Evolutionary conservation across 30 jellyfish, hydroid and myxozoan species (phyloP), one percentile per base, ranked within the genome.

Genomic region (Aurelia sp.): DNA sequence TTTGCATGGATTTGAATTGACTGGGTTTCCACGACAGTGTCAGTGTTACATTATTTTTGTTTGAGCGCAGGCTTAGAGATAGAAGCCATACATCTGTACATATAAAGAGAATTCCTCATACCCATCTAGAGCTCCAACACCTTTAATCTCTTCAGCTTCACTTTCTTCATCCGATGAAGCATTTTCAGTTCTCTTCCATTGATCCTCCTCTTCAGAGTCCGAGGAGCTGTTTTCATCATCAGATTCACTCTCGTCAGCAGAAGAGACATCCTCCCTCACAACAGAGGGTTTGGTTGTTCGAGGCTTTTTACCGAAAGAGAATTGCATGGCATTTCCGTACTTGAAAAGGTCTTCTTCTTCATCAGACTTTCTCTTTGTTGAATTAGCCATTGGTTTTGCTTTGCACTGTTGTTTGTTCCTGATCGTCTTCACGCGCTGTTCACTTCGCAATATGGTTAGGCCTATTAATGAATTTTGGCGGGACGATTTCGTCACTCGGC

Each of bases 221-320:
- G 93, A 84, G 23, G 81, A 72, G 22, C 78, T 33, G 55, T 44
- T 6, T 9, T 44, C 55, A 15, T 61, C 78, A 13, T 61, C 62
- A 70, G 76, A 53, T 11, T 27, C 23, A 41, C 64, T 47, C 20
- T 10, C 35, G 21, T 71, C 81, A 23, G 71, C 58, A 12, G 13
- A 70, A 0, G 27, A 20, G 44, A 21, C 27, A 55, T 51, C 31
- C 4, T 33, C 74, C 13, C 17, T 1, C n/a, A 11, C 63, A 21
- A 19, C 13, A 17, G 51, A 3, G 13, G 75, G 21, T 18, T 66
- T 60, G 48, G 55, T 47, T 18, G 7, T 41, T 13, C 67, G 41
- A 6, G 73, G 74, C 90, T 55, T 84, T 51, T 84, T 82, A 20
- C 85, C 80, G 52, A 84, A 84, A 6, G 86, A 31, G 23, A 84